Percentiles rank a stretch among this genome's conserved stretches.
Conservation (phyloP, 2,797 vertebrate genomes). For the Scleropages formosus region DNA sequence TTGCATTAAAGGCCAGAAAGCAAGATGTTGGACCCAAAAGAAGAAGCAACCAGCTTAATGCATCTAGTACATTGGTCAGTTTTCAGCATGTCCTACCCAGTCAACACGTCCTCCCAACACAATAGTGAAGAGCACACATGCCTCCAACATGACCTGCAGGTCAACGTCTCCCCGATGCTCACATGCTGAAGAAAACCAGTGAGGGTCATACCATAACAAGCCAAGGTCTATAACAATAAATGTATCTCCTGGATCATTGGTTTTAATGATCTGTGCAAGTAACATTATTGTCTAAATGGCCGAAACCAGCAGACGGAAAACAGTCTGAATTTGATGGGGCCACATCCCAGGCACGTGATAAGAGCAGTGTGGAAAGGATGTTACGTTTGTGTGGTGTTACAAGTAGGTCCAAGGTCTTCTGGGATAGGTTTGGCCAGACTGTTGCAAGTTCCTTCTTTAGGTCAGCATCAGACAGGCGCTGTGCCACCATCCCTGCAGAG, state of each 20-base stretch:
- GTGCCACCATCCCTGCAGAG: constrained; percentile 76
- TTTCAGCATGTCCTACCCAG: not conserved
- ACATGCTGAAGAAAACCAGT: no score
- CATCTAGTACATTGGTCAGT: not conserved
- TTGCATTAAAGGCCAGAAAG: not conserved
- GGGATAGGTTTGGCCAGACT: constrained; percentile 90
- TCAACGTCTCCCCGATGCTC: no score
- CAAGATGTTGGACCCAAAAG: not conserved
- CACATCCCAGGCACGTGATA: not conserved
- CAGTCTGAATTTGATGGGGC: no score
- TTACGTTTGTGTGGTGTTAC: constrained; percentile 93
- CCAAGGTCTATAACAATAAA: not conserved
- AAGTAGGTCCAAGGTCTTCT: constrained; percentile 87
- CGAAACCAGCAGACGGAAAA: not conserved
- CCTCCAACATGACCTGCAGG: not conserved
- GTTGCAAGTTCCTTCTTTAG: constrained; percentile 85
- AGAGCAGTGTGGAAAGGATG: constrained; percentile 33
- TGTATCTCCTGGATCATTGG: not conserved
- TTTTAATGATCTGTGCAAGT: not conserved
- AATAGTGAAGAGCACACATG: not conserved
- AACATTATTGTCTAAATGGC: not conserved
- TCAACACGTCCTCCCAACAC: no score
- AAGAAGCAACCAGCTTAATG: not conserved
- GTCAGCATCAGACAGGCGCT: constrained; percentile 83
- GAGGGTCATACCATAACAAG: no score